phyloP scores from a whole-genome alignment of 2,888 invertebrate genomes.

The Corythucha ciliata region DNA sequence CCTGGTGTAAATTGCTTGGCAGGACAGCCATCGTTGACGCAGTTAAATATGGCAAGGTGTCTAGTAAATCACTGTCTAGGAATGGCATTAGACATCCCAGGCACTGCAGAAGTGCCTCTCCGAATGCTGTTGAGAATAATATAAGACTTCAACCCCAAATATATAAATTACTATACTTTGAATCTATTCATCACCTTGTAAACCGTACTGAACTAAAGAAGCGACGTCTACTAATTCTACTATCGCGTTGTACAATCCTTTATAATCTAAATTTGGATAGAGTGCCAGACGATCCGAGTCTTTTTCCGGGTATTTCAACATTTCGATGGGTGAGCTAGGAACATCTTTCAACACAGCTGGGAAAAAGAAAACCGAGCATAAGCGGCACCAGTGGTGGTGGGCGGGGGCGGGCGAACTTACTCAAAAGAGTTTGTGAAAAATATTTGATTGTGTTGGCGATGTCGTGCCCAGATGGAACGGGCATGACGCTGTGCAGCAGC shows the following conservation, averaged over 20 bases:
- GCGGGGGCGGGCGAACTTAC: too few relatives aligned
- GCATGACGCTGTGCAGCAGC: slow-evolving; percentile 79
- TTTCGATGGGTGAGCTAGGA: slow-evolving; percentile 81
- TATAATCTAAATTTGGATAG: slow-evolving; percentile 94
- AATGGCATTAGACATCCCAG: slow-evolving; percentile 92
- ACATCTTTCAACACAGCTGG: slow-evolving; percentile 94
- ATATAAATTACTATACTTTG: slow-evolving; percentile 5
- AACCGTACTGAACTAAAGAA: slow-evolving; percentile 78
- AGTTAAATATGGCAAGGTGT: slow-evolving; percentile 87
- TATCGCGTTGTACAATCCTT: slow-evolving; percentile 86
- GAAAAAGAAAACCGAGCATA: not conserved
- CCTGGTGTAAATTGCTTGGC: slow-evolving; percentile 82
- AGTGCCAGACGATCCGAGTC: slow-evolving; percentile 79
- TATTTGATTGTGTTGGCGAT: slow-evolving; percentile 96
- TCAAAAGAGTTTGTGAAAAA: slow-evolving; percentile 91
- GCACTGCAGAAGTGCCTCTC: slow-evolving; percentile 86
- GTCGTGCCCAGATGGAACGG: slow-evolving; percentile 88
- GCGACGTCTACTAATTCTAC: slow-evolving; percentile 87
- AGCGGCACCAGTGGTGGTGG: too few relatives aligned
- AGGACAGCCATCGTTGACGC: slow-evolving; percentile 90
- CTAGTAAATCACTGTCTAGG: slow-evolving; percentile 89
- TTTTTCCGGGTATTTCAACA: slow-evolving; percentile 77
- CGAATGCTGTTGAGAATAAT: slow-evolving; percentile 57
- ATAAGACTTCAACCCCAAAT: not conserved
- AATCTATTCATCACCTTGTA: slow-evolving; percentile 53